Conservation (phyloP, 2,888 invertebrate species). For the Papilio protenor region DNA sequence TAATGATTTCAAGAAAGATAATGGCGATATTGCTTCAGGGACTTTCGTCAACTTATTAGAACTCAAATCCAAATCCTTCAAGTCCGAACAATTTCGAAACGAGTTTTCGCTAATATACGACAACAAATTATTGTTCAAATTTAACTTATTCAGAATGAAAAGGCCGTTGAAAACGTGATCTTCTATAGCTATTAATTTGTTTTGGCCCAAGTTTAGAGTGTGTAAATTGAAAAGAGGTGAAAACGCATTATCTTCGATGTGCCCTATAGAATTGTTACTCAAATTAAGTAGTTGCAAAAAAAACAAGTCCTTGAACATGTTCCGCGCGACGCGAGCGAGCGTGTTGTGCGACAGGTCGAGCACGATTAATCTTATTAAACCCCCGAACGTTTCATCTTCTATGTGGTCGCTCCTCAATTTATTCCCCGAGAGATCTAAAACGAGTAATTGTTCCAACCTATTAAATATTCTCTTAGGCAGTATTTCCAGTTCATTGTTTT, state of each 20-base stretch:
- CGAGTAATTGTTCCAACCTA: constrained; percentile 92
- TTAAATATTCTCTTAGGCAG: constrained; percentile 93
- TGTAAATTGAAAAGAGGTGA: constrained; percentile 94
- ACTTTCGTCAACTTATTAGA: constrained; percentile 92
- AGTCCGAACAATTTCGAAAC: constrained; percentile 93
- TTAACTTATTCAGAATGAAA: constrained; percentile 92
- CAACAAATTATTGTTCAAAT: constrained; percentile 92
- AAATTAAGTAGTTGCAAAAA: constrained; percentile 94
- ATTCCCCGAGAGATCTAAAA: constrained; percentile 94
- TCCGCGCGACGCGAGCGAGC: constrained; percentile 90
- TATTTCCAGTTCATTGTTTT: constrained; percentile 93
- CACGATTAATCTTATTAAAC: constrained; percentile 93
- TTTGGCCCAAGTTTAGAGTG: constrained; percentile 94
- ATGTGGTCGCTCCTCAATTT: constrained; percentile 93
- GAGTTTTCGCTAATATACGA: constrained; percentile 90
- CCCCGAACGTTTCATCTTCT: constrained; percentile 93
- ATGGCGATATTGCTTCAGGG: constrained; percentile 92
- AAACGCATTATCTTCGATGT: constrained; percentile 94
- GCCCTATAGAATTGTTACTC: constrained; percentile 92
- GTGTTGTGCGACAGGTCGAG: constrained; percentile 94
- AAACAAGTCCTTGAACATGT: constrained; percentile 94
- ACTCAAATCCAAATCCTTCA: constrained; percentile 95
- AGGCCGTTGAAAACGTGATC: constrained; percentile 92
- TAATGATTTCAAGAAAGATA: constrained; percentile 93
- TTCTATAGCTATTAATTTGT: constrained; percentile 91